These are phyloP conservation scores for Chelon labrosus DNA, from an alignment of 2,797 vertebrate genomes.

Conservation along the genomic window DNA sequence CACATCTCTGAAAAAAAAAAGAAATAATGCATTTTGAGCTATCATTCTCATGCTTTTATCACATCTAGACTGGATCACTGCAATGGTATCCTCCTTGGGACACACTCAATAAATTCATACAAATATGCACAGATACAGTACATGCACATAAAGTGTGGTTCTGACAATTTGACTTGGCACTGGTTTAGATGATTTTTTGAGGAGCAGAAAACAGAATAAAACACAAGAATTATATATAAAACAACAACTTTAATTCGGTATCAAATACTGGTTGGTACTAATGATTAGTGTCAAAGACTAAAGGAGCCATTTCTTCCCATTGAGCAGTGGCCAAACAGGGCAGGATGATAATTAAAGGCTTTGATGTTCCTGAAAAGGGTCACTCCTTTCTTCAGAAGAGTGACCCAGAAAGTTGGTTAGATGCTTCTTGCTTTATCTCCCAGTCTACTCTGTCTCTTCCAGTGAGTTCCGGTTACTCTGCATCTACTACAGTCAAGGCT, in stretches of 20 bases:
- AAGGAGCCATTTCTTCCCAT: slow-evolving; percentile 28
- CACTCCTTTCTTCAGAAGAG: slow-evolving; percentile 15
- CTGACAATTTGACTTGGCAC: slow-evolving; percentile 3
- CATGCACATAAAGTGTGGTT: neutral
- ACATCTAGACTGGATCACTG: neutral
- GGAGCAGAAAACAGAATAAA: no score
- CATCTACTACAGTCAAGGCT: neutral
- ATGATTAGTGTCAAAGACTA: slow-evolving; percentile 32
- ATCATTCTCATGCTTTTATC: neutral
- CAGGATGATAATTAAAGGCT: slow-evolving; percentile 45
- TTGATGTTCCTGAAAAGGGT: slow-evolving; percentile 40
- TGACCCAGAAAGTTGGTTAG: neutral
- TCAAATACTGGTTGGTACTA: slow-evolving; percentile 26
- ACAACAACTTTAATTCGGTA: slow-evolving; percentile 26
- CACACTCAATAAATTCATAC: neutral
- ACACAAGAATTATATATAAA: neutral
- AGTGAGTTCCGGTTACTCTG: slow-evolving; percentile 1
- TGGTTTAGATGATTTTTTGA: no score
- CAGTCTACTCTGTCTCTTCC: slow-evolving; percentile 9
- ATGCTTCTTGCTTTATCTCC: slow-evolving; percentile 2
- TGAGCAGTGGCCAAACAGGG: slow-evolving; percentile 30
- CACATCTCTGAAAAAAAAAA: no score
- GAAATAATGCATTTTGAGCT: no score
- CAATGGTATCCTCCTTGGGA: no score
- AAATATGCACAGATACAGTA: no score